Evolutionary conservation across 1,140 invertebrate species (phyloP), one percentile per base, ranked within the genome.

Genomic region (Littorina saxatilis): DNA sequence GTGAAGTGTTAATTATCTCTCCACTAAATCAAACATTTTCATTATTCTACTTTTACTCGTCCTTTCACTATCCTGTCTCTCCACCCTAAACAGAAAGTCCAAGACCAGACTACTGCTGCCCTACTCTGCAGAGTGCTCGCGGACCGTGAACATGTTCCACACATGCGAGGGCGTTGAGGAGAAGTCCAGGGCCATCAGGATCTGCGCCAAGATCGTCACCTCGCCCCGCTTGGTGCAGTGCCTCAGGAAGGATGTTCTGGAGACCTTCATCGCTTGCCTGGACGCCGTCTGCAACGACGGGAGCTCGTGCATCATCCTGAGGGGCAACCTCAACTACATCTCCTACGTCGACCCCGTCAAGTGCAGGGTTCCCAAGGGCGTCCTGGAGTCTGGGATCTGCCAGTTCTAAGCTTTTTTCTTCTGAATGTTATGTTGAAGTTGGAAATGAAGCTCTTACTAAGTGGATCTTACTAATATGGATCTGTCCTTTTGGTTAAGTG

Each of bases 41-140:
- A n/a, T n/a, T n/a, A n/a, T n/a, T n/a, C n/a, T n/a, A n/a, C n/a
- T n/a, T n/a, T n/a, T n/a, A n/a, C n/a, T n/a, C n/a, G n/a, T n/a
- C n/a, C n/a, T n/a, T n/a, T n/a, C n/a, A n/a, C n/a, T n/a, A n/a
- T n/a, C n/a, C n/a, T n/a, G n/a, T 52, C 47, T 52, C 27, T 27
- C 27, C 55, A 5, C 13, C 0, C 20, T 58, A 20, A 27, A 35
- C 61, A 63, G 61, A 63, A 0, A 63, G 17, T 27, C 29, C 29
- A 27, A 35, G 61, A 63, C 61, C 61, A 63, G 35, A 35, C 17
- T 63, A 27, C 61, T 63, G n/a, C 17, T 63, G 61, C 61, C 61
- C 27, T 32, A 63, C 27, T 27, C 61, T 9, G 27, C 61, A 9
- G 61, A 63, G 61, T 63, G 61, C 4, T 5, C 61, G 11, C 61